Conservation (phyloP, 2,797 vertebrate genomes). For the Cyclura pinguis region DNA sequence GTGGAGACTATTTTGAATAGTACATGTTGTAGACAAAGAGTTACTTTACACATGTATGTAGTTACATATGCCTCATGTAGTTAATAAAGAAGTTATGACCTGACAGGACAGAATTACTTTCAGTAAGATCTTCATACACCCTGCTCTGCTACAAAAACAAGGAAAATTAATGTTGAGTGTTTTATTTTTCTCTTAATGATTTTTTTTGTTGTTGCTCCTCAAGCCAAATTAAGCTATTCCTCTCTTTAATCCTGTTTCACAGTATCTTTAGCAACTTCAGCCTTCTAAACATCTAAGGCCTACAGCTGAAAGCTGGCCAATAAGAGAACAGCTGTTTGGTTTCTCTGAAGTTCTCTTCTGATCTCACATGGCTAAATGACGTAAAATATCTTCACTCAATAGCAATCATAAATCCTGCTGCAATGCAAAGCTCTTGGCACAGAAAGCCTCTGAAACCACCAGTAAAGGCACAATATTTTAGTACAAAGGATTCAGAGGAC, state of each 20-base stretch:
- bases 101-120: too few species aligned
- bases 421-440: neutral
- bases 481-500: neutral
- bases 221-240: neutral
- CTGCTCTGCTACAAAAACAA: too few species aligned
- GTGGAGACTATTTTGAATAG: too few species aligned
- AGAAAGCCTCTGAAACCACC: neutral
- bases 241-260: conserved; percentile 19
- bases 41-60: too few species aligned
- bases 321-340: conserved; percentile 22
- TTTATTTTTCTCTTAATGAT: too few species aligned
- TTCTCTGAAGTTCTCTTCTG: conserved; percentile 38
- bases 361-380: conserved; percentile 1
- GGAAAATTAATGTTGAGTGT: too few species aligned
- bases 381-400: conserved; percentile 23
- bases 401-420: neutral
- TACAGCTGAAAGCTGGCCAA: neutral
- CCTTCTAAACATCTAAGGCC: neutral
- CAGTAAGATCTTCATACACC: too few species aligned
- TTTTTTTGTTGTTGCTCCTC: too few species aligned
- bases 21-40: too few species aligned
- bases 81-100: too few species aligned
- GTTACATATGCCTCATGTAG: too few species aligned
- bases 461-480: neutral
- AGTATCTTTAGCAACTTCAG: neutral